Evolutionary conservation across 2,113 vertebrate genomes (phyloP).

Genomic region (Xiphophorus hellerii): DNA sequence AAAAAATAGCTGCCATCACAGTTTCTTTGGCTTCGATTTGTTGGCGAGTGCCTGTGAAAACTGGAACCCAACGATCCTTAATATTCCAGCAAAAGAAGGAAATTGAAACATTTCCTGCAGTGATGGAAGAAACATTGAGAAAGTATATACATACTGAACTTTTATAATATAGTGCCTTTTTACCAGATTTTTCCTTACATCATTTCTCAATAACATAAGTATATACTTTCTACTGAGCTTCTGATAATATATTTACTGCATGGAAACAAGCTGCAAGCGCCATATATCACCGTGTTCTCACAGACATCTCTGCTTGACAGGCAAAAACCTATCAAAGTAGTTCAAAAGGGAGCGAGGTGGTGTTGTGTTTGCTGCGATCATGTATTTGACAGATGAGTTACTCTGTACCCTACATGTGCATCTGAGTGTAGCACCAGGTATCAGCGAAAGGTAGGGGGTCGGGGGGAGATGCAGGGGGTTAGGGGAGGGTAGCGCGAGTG

Average conservation of each 20-base stretch:
- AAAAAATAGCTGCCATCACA: not conserved
- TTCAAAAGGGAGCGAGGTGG: conserved; percentile 23
- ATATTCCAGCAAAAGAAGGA: conserved; percentile 33
- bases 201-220: conserved; percentile 32
- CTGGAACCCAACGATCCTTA: conserved; percentile 37
- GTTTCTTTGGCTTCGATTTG: conserved; percentile 13
- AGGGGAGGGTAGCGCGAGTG: conserved; percentile 17
- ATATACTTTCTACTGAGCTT: conserved; percentile 12
- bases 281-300: conserved; percentile 31
- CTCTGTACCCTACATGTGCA: conserved; percentile 57
- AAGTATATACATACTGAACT: conserved; percentile 20
- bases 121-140: conserved; percentile 44
- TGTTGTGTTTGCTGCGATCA: conserved; percentile 45
- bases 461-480: not conserved
- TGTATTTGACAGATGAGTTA: conserved; percentile 65
- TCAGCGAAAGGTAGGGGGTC: conserved; percentile 23
- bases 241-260: conserved; percentile 9
- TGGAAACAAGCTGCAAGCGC: conserved; percentile 15
- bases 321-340: conserved; percentile 57
- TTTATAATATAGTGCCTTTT: conserved; percentile 13
- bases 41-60: conserved; percentile 36
- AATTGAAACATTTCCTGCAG: conserved; percentile 37
- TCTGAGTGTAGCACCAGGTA: conserved; percentile 62
- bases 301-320: conserved; percentile 29
- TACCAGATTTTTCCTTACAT: not conserved